Percentiles rank a stretch among this genome's conserved stretches.
Evolutionary conservation across 1,140 invertebrate species (phyloP).

Genomic region (Cryptotermes secundus): DNA sequence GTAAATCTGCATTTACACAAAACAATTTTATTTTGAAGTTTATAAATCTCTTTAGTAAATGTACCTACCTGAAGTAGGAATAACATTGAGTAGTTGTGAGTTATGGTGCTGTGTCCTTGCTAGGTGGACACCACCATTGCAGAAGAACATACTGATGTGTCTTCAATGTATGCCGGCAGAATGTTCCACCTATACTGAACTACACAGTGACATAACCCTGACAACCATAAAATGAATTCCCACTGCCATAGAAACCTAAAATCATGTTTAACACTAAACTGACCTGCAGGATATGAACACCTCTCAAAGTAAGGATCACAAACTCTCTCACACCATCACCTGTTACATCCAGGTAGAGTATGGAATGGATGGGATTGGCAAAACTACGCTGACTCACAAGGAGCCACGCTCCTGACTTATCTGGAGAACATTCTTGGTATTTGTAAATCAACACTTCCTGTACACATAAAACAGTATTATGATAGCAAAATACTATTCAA

Average conservation of each 20-base stretch:
- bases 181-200: too few relatives aligned
- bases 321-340: slow-evolving; percentile 69
- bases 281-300: slow-evolving; percentile 69
- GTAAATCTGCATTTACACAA: too few relatives aligned
- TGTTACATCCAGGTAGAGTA: slow-evolving; percentile 65
- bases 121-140: too few relatives aligned
- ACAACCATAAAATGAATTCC: not conserved
- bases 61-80: too few relatives aligned
- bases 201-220: not conserved
- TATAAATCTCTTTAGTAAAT: too few relatives aligned
- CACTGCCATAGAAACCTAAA: not conserved
- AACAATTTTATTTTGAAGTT: too few relatives aligned
- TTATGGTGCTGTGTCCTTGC: too few relatives aligned
- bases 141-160: too few relatives aligned
- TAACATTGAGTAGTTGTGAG: too few relatives aligned
- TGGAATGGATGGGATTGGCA: slow-evolving; percentile 61
- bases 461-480: slow-evolving; percentile 35
- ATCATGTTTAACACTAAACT: not conserved
- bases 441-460: slow-evolving; percentile 64
- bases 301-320: slow-evolving; percentile 64
- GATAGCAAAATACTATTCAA: too few relatives aligned
- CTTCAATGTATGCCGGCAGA: too few relatives aligned
- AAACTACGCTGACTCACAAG: slow-evolving; percentile 54
- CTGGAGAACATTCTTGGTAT: slow-evolving; percentile 34
- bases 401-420: slow-evolving; percentile 46